Base-by-base conservation (phyloP, 2,113 vertebrate genomes). In the Nesoenas mayeri region DNA sequence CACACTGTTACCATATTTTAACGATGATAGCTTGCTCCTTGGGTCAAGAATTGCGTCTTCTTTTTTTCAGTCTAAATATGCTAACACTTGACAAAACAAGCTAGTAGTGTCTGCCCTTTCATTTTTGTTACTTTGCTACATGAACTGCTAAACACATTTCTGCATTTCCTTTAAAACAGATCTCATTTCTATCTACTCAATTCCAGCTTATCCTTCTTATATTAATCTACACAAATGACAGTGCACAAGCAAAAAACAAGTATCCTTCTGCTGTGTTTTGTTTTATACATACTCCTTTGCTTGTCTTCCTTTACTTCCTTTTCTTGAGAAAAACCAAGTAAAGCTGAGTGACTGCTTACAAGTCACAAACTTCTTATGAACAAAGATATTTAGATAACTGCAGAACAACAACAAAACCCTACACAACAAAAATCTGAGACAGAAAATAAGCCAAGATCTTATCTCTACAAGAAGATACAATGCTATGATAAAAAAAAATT, bases 21-120 rank as follows among this genome's bases (percentile, higher is more conserved):
- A 86, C 47, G n/a, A 25, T 84, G 31, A 92, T 78, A 1, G 14
- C 16, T 62, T 79, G 32, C 20, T 89, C 51, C 40, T 66, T 70
- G 28, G 28, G 60, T 91, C 72, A 89, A 91, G 84, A 92, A 89
- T 18, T 84, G 51, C 21, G 74, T 67, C 80, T 87, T 89, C 93
- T 81, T 95, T 79, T 47, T n/a, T 36, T 53, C 40, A 91, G 90
- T 36, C 92, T 88, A 85, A 92, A 77, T 24, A 95, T 15, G 31
- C 28, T 73, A 79, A 83, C 1, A 1, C 9, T 93, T 95, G n/a
- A 54, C 89, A 92, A 93, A 88, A 89, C 25, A 93, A 81, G 38
- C 38, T 18, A 66, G 8, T 6, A 67, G 28, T 2, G 56, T 65
- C 72, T 84, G 73, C 34, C 71, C 79, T 80, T 92, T 83, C 75